phyloP scores from a whole-genome alignment of 2,797 vertebrate species.

The Anomalospiza imberbis region DNA sequence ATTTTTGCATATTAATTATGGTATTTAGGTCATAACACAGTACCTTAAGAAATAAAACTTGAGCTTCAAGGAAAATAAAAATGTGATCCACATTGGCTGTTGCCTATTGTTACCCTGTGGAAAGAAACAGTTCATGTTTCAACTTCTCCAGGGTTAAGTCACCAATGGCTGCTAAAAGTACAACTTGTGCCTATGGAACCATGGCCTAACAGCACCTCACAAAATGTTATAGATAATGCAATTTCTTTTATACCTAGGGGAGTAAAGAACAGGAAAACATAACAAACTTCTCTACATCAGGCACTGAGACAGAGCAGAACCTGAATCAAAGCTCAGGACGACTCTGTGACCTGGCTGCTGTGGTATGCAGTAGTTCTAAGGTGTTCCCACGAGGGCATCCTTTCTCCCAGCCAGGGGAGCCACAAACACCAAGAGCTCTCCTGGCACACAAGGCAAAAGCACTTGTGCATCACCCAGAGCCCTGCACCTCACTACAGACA shows the following conservation, averaged over 20 bases:
- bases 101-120: not conserved
- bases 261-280: not conserved
- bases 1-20: not conserved
- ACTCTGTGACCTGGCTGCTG: not conserved
- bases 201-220: rapidly evolving
- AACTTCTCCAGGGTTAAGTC: not conserved
- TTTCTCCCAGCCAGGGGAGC: not conserved
- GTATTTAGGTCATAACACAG: not conserved
- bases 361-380: not conserved
- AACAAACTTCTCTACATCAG: not conserved
- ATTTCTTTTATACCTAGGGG: not conserved
- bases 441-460: not conserved
- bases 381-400: rapidly evolving
- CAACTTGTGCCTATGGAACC: not conserved
- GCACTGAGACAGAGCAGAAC: not conserved
- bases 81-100: not conserved
- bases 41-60: not conserved
- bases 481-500: not conserved
- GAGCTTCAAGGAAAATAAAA: not conserved
- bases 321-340: not conserved
- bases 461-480: not conserved
- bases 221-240: not conserved
- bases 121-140: not conserved
- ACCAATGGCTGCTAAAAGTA: not conserved
- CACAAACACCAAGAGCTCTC: not conserved